Percentiles rank a stretch among this genome's conserved stretches.
Conservation (phyloP, 2,888 invertebrate genomes). For the Blastobasis lacticolella region DNA sequence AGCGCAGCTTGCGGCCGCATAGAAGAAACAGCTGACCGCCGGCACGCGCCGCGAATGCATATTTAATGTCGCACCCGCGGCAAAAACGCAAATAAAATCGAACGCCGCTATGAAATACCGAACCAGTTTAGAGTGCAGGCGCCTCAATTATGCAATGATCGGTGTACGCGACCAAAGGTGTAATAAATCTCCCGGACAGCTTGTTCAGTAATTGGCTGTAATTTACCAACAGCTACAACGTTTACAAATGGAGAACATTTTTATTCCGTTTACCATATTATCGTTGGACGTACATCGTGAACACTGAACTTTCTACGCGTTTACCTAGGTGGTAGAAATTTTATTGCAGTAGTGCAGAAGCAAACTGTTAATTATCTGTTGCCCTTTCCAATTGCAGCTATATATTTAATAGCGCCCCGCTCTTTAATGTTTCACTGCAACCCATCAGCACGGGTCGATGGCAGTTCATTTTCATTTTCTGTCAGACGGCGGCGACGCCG, state of each 20-base stretch:
- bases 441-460: too few species aligned
- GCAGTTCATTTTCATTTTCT: too few species aligned
- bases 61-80: constrained; percentile 56
- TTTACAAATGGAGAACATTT: constrained; percentile 3
- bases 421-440: too few species aligned
- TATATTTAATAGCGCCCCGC: too few species aligned
- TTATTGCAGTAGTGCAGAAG: too few species aligned
- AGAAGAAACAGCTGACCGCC: constrained; percentile 70
- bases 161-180: constrained; percentile 29
- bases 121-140: constrained; percentile 51
- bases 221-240: constrained; percentile 26
- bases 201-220: constrained; percentile 27
- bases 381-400: too few species aligned
- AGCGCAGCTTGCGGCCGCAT: constrained; percentile 64
- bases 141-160: constrained; percentile 49
- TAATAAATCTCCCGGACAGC: constrained; percentile 34
- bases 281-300: too few species aligned
- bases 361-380: too few species aligned
- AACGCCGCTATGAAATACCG: constrained; percentile 54
- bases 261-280: too few species aligned
- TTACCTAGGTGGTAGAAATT: too few species aligned
- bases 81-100: constrained; percentile 59
- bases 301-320: too few species aligned
- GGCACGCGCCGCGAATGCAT: constrained; percentile 68
- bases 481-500: too few species aligned